These are phyloP conservation scores for Anguilla megastoma DNA, from an alignment of 2,797 vertebrate species.

Conservation along the genomic window DNA sequence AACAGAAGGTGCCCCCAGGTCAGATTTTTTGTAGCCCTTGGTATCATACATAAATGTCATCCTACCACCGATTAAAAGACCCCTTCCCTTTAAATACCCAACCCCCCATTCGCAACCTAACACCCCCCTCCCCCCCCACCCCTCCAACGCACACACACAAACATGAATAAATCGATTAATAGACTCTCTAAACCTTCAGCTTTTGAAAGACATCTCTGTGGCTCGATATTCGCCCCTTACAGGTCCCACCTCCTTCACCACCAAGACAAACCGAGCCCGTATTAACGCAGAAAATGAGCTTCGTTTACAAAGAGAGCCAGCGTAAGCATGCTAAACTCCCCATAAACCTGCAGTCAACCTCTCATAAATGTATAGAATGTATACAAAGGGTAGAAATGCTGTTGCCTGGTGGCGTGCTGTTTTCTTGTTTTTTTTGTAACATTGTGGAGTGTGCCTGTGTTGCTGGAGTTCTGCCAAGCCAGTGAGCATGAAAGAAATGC, in stretches of 20 bases:
- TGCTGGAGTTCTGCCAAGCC: constrained; percentile 20
- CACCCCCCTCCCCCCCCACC: no score
- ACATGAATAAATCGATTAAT: constrained; percentile 17
- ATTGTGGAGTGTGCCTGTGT: neutral
- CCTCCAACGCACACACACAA: neutral
- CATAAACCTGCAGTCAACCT: constrained; percentile 12
- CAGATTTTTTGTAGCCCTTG: neutral
- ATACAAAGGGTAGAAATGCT: neutral
- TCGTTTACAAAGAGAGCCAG: constrained; percentile 82
- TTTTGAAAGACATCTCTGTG: constrained; percentile 53
- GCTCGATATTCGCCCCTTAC: constrained; percentile 58
- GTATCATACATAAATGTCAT: neutral
- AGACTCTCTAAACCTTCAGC: constrained; percentile 44
- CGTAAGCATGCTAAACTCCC: constrained; percentile 68
- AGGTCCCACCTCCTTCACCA: constrained; percentile 75
- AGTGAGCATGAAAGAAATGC: constrained; percentile 18
- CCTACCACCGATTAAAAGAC: constrained; percentile 10
- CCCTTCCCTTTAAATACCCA: neutral
- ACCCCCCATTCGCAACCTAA: neutral
- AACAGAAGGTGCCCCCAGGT: neutral
- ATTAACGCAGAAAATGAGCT: constrained; percentile 66
- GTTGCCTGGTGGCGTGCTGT: constrained; percentile 13
- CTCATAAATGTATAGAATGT: constrained; percentile 19
- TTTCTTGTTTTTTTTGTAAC: constrained; percentile 17
- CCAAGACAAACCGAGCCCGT: constrained; percentile 71